These are phyloP conservation scores for Schizopygopsis pylzovi DNA, from an alignment of 2,797 vertebrate species.

Conservation along the genomic window DNA sequence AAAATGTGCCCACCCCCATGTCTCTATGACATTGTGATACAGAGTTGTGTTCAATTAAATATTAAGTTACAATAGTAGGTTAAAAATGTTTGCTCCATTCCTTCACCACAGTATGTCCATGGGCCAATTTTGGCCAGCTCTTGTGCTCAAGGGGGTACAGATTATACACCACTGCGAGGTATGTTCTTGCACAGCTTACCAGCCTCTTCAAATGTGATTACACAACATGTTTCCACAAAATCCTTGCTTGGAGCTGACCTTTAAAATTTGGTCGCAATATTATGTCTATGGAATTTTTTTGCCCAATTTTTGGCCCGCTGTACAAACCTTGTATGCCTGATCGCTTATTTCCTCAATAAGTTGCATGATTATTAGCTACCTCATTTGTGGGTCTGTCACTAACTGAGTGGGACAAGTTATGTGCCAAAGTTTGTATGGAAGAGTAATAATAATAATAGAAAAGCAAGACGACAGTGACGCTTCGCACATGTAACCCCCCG, in stretches of 20 bases:
- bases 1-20: neutral
- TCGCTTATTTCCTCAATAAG: too few relatives aligned
- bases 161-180: neutral
- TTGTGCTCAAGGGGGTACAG: neutral
- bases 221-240: neutral
- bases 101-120: neutral
- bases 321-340: too few relatives aligned
- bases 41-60: neutral
- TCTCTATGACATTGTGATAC: neutral
- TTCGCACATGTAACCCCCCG: too few relatives aligned
- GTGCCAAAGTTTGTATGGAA: too few relatives aligned
- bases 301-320: too few relatives aligned
- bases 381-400: too few relatives aligned
- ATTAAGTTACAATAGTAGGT: neutral
- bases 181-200: neutral
- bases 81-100: neutral
- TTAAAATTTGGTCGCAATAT: neutral
- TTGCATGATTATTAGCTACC: too few relatives aligned
- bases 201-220: neutral
- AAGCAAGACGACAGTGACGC: too few relatives aligned
- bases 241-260: neutral
- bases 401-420: too few relatives aligned
- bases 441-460: too few relatives aligned
- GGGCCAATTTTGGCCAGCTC: neutral
- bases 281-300: neutral